Evolutionary conservation across 1,140 invertebrate species (phyloP).

Genomic region (Drosophila navojoa): DNA sequence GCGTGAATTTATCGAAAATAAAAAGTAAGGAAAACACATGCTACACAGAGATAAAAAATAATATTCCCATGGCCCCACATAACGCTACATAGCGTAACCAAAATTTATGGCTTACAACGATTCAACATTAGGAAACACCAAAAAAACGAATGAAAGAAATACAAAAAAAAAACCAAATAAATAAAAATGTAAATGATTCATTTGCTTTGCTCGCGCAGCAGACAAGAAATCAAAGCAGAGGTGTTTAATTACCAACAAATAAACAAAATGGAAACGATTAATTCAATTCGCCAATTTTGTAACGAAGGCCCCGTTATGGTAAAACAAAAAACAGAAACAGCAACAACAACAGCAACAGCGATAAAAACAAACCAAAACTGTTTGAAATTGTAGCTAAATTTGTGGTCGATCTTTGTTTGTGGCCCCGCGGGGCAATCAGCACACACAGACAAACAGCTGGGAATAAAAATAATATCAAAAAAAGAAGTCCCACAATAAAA

Average conservation of each 20-base stretch:
- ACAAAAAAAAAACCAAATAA: slow-evolving; percentile 17
- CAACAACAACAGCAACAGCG: slow-evolving; percentile 20
- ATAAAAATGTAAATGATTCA: slow-evolving; percentile 76
- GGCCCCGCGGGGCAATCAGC: slow-evolving; percentile 53
- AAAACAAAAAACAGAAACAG: slow-evolving; percentile 40
- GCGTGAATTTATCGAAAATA: slow-evolving; percentile 34
- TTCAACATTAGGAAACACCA: slow-evolving; percentile 73
- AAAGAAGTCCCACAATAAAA: slow-evolving; percentile 69
- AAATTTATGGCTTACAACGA: slow-evolving; percentile 81
- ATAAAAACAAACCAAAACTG: slow-evolving; percentile 46
- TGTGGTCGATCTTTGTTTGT: slow-evolving; percentile 55
- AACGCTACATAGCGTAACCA: slow-evolving; percentile 56
- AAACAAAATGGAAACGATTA: slow-evolving; percentile 82
- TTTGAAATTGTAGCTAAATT: slow-evolving; percentile 78
- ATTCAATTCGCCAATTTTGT: slow-evolving; percentile 80
- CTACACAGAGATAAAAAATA: slow-evolving; percentile 16
- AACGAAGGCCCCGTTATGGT: slow-evolving; percentile 74
- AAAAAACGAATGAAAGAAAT: slow-evolving; percentile 19
- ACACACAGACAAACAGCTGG: slow-evolving; percentile 13
- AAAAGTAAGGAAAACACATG: neutral
- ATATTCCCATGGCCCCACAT: slow-evolving; percentile 71
- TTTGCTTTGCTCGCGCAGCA: slow-evolving; percentile 61
- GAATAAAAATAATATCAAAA: slow-evolving; percentile 20
- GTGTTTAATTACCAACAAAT: slow-evolving; percentile 83
- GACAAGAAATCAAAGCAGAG: slow-evolving; percentile 80